Evolutionary conservation across 2,888 invertebrate genomes (phyloP), one percentile per base, ranked within the genome.

Genomic region (Chaetogeoica ovagalla): DNA sequence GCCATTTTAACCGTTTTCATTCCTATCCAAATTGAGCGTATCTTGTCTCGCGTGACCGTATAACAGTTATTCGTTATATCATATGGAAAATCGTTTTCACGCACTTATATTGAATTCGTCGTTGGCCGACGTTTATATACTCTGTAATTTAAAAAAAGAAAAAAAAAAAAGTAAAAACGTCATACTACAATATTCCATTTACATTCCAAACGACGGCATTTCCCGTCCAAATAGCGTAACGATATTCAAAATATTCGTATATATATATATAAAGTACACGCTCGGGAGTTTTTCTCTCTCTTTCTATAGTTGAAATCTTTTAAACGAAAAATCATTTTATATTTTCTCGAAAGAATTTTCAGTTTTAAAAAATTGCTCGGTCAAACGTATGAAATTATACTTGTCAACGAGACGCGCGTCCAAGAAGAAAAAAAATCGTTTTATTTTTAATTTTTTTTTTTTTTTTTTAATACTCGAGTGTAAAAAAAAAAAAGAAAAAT

Each of bases 51-150:
- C 57, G n/a, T 19, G n/a, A n/a, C n/a, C 8, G 23, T 68, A 23
- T 68, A 39, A 15, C 19, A 23, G 4, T 19, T 68, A 55, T 69
- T 52, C 19, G n/a, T 13, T 21, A 15, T 21, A 21, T 30, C 30
- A 4, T 30, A 30, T 30, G 30, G 30, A 57, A 70, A 57, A 57
- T 57, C 37, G 57, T 17, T 62, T 72, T 60, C 72, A 60, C 30
- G 30, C 30, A 4, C 48, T 19, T 19, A 43, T 62, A 19, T 60
- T 60, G 9, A 15, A 60, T 7, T 60, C 30, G 1, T 30, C 30
- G 30, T 39, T 75, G 74, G 55, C 39, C 3, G 1, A 15, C 11
- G 23, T 75, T 55, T 13, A 23, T 43, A 66, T 43, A 9, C 57
- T 9, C 37, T 55, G 8, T 21, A n/a, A 37, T 13, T 15, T n/a